Base-by-base conservation (phyloP, 2,797 vertebrate species). In the Pitangus sulphuratus region DNA sequence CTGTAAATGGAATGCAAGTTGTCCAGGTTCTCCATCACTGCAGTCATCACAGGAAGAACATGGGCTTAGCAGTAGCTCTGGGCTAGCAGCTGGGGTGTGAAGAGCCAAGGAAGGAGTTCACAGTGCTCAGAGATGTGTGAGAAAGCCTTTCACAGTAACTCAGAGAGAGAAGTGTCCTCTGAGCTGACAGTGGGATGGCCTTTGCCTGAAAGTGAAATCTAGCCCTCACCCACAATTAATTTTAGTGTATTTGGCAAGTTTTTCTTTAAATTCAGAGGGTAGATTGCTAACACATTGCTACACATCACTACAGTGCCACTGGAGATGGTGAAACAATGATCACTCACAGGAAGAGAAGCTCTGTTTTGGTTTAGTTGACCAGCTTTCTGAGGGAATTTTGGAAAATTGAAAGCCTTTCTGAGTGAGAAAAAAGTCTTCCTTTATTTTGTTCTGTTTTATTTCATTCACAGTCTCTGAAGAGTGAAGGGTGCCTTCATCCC, bases 401-500 rank as follows among this genome's bases (percentile, higher is more conserved):
- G 25, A 85, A 91, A 93, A 40, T 12, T 44, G 16, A 54, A 72
- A 50, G 40, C 4, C 11, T 84, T 91, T 80, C 24, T 42, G 56
- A 74, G 24, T 7, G 14, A 17, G 25, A 54, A 70, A 92, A 64
- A 54, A 14, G 5, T 51, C 78, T 92, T 53, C 40, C 62, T 79
- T 97, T 87, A 37, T 93, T 98, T 95, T 77, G 15, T 81, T 86
- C 19, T 90, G 8, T 42, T 84, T 58, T 5, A 9, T 84, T 89
- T 79, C 12, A 21, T 84, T 87, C 50, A 60, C 90, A 98, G 98
- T 54, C 89, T 89, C 82, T 83, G 84, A 75, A 88, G 44, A 94
- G 25, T 85, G 97, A 97, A 54, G 12, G 9, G 14, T 98, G 96
- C 80, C 96, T 95, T 31, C 87, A 91, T 13, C 50, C 78, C 48